A percentile compares a stretch with the other conserved stretches of the same genome.
These are phyloP conservation scores for Cerceris rybyensis DNA, from an alignment of 2,888 invertebrate genomes.

Conservation along the genomic window DNA sequence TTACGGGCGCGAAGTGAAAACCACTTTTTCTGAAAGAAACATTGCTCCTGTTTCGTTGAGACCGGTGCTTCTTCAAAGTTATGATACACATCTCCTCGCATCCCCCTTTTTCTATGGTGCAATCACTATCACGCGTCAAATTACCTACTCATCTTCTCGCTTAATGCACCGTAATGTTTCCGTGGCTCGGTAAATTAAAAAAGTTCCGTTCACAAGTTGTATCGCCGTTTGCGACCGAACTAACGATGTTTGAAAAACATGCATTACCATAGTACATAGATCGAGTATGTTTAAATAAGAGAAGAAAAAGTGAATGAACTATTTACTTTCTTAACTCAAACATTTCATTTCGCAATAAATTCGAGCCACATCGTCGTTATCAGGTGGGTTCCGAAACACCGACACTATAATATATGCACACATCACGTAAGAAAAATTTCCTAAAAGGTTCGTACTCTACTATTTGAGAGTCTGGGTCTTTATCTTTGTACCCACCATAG, in stretches of 20 bases:
- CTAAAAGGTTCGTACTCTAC: too few species aligned
- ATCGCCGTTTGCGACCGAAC: slow-evolving; percentile 15
- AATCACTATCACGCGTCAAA: slow-evolving; percentile 20
- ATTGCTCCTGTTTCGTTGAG: neutral
- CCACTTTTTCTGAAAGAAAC: neutral
- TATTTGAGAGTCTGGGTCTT: too few species aligned
- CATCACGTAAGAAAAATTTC: too few species aligned
- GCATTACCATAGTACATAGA: neutral
- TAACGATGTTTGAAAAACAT: neutral
- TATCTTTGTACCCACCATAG: too few species aligned
- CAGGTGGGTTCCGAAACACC: too few species aligned
- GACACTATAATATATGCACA: too few species aligned
- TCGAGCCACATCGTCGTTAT: too few species aligned
- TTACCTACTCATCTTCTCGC: slow-evolving; percentile 20
- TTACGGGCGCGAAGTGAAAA: neutral
- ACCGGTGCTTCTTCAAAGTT: slow-evolving; percentile 6
- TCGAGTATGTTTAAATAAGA: neutral
- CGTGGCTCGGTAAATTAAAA: slow-evolving; percentile 6
- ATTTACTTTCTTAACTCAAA: too few species aligned
- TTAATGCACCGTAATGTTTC: slow-evolving; percentile 12
- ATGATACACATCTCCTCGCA: neutral
- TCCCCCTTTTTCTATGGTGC: slow-evolving; percentile 5
- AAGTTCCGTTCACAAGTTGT: slow-evolving; percentile 17
- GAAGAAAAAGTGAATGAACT: too few species aligned
- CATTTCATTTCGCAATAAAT: too few species aligned